phyloP scores from a whole-genome alignment of 2,113 vertebrate species.

The Rattus norvegicus region GRCr8 NC_086027.1:69731001-69731500 shows the following conservation, averaged over 20 bases:
- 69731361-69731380: background rate
- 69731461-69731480: background rate
- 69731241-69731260: background rate
- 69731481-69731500: background rate
- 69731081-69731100: background rate
- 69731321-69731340: background rate
- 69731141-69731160: background rate
- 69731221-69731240: background rate
- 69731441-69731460: background rate
- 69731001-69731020: background rate
- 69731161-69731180: background rate
- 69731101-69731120: too few relatives aligned
- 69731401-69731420: too few relatives aligned
- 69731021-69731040: background rate
- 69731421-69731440: background rate
- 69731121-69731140: slow-evolving; percentile 14
- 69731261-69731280: background rate
- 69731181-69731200: background rate
- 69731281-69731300: background rate
- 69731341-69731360: background rate
- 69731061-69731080: background rate
- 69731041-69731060: background rate
- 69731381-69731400: too few relatives aligned
- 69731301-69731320: background rate
- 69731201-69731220: background rate